Evolutionary conservation across 2,888 invertebrate species (phyloP).

Genomic region (Stratiomys singularior): DNA sequence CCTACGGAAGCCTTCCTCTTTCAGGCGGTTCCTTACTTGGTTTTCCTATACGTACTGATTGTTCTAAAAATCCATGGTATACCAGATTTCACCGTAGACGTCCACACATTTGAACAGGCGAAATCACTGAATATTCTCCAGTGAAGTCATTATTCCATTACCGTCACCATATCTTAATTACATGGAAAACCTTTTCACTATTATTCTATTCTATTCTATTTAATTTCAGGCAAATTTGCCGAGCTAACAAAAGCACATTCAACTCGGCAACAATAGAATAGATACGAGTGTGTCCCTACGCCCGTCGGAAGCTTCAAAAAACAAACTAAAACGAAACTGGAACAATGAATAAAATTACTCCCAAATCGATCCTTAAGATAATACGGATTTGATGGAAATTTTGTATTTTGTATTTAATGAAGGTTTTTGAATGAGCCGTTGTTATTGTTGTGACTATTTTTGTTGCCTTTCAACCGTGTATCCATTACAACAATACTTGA

Average conservation of each 20-base stretch:
- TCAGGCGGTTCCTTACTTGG: too few relatives aligned
- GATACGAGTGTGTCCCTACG: not conserved
- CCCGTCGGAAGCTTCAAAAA: not conserved
- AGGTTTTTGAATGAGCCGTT: slow-evolving; percentile 37
- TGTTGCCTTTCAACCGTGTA: not conserved
- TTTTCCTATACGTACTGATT: too few relatives aligned
- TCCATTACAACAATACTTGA: slow-evolving; percentile 8
- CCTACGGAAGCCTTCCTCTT: too few relatives aligned
- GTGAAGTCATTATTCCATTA: not conserved
- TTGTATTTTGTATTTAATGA: slow-evolving; percentile 47
- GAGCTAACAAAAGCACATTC: not conserved
- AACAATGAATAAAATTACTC: slow-evolving; percentile 48
- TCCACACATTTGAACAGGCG: too few relatives aligned
- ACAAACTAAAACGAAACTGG: not conserved
- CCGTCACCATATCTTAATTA: slow-evolving; percentile 26
- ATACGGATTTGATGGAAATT: slow-evolving; percentile 49
- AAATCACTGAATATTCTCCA: too few relatives aligned
- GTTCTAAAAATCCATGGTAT: too few relatives aligned
- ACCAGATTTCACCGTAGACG: too few relatives aligned
- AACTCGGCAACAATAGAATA: not conserved
- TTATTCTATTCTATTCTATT: not conserved
- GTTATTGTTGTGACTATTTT: not conserved
- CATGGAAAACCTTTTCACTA: not conserved
- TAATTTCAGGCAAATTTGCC: not conserved
- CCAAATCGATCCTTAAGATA: slow-evolving; percentile 51